Percentiles rank a stretch among this genome's conserved stretches.
These are phyloP conservation scores for Chirona hameri DNA, from an alignment of 2,888 invertebrate genomes.

Conservation along the genomic window DNA sequence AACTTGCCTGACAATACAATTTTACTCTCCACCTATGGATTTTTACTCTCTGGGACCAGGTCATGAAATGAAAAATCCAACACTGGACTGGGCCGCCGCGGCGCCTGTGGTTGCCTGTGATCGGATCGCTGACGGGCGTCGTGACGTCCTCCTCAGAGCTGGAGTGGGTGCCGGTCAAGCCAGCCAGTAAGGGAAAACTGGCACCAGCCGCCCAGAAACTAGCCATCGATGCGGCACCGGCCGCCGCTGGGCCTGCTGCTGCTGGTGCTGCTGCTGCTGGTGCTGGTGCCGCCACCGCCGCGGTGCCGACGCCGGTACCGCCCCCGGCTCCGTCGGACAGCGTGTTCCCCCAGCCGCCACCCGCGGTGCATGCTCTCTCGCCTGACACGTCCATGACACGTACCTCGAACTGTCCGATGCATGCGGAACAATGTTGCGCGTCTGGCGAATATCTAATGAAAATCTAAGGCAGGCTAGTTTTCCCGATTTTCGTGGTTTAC, in stretches of 20 bases:
- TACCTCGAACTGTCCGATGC: not conserved
- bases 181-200: slow-evolving; percentile 44
- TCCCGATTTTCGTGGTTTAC: too few relatives aligned
- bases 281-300: too few relatives aligned
- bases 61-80: too few relatives aligned
- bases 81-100: too few relatives aligned
- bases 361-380: slow-evolving; percentile 25
- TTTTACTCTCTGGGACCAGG: too few relatives aligned
- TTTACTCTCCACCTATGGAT: too few relatives aligned
- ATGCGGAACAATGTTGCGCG: not conserved
- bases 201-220: not conserved
- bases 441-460: not conserved
- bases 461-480: too few relatives aligned
- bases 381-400: not conserved
- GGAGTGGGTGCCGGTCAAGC: slow-evolving; percentile 80
- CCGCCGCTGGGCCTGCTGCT: not conserved
- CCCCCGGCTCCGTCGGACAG: slow-evolving; percentile 31
- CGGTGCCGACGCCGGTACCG: slow-evolving; percentile 27
- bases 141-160: slow-evolving; percentile 55
- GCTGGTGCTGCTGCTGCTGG: too few relatives aligned
- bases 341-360: slow-evolving; percentile 35
- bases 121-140: too few relatives aligned
- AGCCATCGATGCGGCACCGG: not conserved
- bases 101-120: too few relatives aligned
- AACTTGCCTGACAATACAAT: too few relatives aligned